These are phyloP conservation scores for Cyprinus carpio DNA, from an alignment of 2,113 vertebrate genomes.

Conservation along the genomic window DNA sequence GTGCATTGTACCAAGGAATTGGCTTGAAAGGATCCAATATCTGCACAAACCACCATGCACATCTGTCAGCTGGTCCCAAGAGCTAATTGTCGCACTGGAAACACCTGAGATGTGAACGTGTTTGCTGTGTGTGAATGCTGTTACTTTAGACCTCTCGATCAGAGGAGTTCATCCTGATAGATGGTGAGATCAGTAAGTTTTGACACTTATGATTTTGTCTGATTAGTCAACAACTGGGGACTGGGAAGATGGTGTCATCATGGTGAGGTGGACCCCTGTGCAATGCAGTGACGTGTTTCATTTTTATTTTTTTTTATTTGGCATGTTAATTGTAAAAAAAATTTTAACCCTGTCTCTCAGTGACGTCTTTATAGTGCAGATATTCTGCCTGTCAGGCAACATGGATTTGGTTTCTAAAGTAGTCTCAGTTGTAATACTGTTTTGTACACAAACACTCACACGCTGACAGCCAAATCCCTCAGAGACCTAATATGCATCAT, in stretches of 20 bases:
- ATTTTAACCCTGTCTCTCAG: neutral
- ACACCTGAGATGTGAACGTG: neutral
- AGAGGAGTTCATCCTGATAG: neutral
- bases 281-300: neutral
- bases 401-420: slow-evolving; percentile 22
- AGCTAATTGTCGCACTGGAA: neutral
- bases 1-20: neutral
- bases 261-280: neutral
- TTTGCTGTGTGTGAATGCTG: neutral
- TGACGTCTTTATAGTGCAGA: neutral
- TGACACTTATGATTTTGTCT: neutral
- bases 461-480: slow-evolving; percentile 15
- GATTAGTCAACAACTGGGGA: neutral
- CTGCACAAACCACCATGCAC: neutral
- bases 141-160: neutral
- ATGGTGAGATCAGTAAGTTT: neutral
- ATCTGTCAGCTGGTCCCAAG: neutral
- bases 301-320: neutral
- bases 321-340: neutral
- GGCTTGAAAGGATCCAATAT: slow-evolving; percentile 6
- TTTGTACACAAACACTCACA: neutral
- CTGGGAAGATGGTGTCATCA: neutral
- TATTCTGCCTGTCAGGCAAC: slow-evolving; percentile 14
- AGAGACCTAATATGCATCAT: neutral
- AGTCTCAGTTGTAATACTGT: slow-evolving; percentile 9